phyloP scores from a whole-genome alignment of 1,140 invertebrate genomes.

The Drosophila aff. region DNA sequence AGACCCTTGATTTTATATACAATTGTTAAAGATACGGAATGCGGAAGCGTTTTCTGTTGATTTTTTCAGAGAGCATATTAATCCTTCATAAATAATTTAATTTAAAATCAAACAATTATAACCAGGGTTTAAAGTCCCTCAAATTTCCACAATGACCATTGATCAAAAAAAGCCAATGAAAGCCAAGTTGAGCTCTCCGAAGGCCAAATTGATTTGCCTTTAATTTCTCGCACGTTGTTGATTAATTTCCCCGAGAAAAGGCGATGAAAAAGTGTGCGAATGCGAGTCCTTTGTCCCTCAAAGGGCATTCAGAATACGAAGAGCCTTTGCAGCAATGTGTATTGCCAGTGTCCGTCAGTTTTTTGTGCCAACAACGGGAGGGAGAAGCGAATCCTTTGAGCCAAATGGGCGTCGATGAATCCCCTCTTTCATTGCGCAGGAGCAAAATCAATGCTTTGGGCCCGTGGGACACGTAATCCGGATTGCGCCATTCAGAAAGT shows the following conservation, averaged over 20 bases:
- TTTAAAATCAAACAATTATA: too few species aligned
- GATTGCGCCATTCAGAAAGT: slow-evolving; percentile 84
- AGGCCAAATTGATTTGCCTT: slow-evolving; percentile 56
- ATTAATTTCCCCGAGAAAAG: slow-evolving; percentile 69
- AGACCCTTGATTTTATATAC: neutral
- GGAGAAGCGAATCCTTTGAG: slow-evolving; percentile 59
- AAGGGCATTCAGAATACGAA: slow-evolving; percentile 80
- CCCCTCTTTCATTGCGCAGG: slow-evolving; percentile 63
- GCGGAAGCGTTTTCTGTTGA: neutral
- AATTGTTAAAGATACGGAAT: slow-evolving; percentile 2
- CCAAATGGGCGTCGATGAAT: slow-evolving; percentile 6
- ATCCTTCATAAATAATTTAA: neutral
- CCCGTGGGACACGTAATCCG: slow-evolving; percentile 84
- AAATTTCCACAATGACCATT: neutral
- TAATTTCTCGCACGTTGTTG: slow-evolving; percentile 77
- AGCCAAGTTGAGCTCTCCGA: slow-evolving; percentile 27
- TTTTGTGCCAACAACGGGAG: neutral
- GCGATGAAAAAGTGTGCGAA: slow-evolving; percentile 68
- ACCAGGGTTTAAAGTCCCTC: neutral
- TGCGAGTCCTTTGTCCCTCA: slow-evolving; percentile 71
- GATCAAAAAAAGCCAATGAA: neutral
- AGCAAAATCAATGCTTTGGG: slow-evolving; percentile 80
- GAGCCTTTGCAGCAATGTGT: slow-evolving; percentile 62
- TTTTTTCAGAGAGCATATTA: too few species aligned
- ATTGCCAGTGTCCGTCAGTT: slow-evolving; percentile 49